Evolutionary conservation across 2,113 vertebrate species (phyloP), one percentile per base, ranked within the genome.

Genomic region (Scophthalmus maximus): DNA sequence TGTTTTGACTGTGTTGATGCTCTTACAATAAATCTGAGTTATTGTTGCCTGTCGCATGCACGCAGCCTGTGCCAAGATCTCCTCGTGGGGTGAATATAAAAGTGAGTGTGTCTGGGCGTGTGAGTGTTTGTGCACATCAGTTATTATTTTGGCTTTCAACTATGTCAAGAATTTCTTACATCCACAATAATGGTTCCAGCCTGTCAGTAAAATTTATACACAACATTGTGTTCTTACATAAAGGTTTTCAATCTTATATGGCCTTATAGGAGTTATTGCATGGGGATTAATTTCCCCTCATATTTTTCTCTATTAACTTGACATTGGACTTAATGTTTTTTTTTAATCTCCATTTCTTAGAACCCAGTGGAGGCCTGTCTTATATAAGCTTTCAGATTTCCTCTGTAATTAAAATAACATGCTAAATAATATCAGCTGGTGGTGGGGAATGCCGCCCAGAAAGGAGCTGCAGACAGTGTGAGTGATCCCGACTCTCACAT

Each of bases 1-100:
- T 61, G 42, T 36, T 66, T 27, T 52, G 53, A 66, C 63, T 46
- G 56, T 64, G 56, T 34, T 68, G 76, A 79, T 18, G 29, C 25
- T 29, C 17, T 50, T 10, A 5, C 27, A 63, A 23, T 85, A 73
- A 84, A 77, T 61, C 6, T 56, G 40, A 79, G 17, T 79, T 86
- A 70, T 36, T 53, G 53, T 62, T 56, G 46, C 17, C 44, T 52
- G 58, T 84, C 68, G 11, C 5, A 32, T 38, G 17, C 66, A 20
- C 11, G 5, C 7, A 18, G 34, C 32, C 51, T 27, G 55, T 49
- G 52, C 56, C 59, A 60, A 84, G 64, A 52, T 56, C 55, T 56
- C 61, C 18, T 44, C 49, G 10, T 47, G 22, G n/a, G 30, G 38
- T 38, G 12, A 20, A 62, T 22, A 14, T 47, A 22, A 44, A 46